Evolutionary conservation across 2,888 invertebrate species (phyloP).

Genomic region (Plagiodera versicolora): DNA sequence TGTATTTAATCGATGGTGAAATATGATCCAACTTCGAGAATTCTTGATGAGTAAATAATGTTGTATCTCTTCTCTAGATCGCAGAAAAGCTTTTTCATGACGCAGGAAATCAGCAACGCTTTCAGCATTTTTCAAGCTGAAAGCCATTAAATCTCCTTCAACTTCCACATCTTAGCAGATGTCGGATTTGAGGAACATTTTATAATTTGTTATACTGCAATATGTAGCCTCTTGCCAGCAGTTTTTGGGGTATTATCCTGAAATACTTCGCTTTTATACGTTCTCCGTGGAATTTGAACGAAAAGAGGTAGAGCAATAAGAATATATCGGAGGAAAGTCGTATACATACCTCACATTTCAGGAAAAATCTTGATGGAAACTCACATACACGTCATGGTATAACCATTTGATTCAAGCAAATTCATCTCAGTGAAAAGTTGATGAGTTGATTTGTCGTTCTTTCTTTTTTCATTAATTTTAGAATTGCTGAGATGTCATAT

Average conservation of each 20-base stretch:
- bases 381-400: too few species aligned
- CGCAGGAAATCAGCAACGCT: neutral
- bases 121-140: conserved; percentile 1
- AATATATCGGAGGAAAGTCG: too few species aligned
- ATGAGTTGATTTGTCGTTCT: too few species aligned
- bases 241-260: neutral
- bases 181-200: neutral
- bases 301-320: neutral
- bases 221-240: neutral
- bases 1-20: conserved; percentile 18
- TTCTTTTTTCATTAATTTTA: too few species aligned
- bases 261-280: neutral
- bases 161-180: conserved; percentile 1
- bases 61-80: conserved; percentile 13
- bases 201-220: conserved; percentile 1
- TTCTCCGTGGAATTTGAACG: neutral
- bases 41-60: conserved; percentile 26
- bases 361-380: too few species aligned
- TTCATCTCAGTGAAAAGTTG: too few species aligned
- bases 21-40: conserved; percentile 20
- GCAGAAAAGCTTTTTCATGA: neutral
- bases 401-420: too few species aligned
- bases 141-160: conserved; percentile 1
- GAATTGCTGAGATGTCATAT: too few species aligned
- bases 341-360: too few species aligned